These are phyloP conservation scores for Leucozona laternaria DNA, from an alignment of 2,888 invertebrate species.

Conservation along the genomic window DNA sequence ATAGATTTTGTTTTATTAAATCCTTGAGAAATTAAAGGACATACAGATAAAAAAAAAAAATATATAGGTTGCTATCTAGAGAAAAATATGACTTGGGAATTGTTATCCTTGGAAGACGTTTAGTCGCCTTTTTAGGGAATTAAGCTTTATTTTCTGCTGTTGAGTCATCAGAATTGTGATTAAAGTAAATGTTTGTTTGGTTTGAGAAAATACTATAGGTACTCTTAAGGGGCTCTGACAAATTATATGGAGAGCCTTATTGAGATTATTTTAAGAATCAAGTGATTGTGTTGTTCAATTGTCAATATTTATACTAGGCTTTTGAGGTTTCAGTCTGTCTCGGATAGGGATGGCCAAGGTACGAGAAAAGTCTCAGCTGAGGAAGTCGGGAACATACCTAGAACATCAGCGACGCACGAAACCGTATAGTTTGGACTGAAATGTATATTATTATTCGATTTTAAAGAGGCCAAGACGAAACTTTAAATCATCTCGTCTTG, in stretches of 20 bases:
- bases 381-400: no score
- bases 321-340: no score
- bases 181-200: background rate
- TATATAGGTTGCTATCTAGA: background rate
- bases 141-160: background rate
- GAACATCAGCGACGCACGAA: no score
- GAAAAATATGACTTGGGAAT: background rate
- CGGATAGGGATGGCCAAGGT: no score
- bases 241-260: background rate
- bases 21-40: conserved; percentile 62
- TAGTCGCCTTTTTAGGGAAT: conserved; percentile 2
- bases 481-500: no score
- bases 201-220: background rate
- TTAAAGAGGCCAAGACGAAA: no score
- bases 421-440: no score
- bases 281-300: no score
- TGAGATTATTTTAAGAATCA: background rate
- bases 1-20: conserved; percentile 54
- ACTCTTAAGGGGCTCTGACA: no score
- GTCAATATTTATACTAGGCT: no score
- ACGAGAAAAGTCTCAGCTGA: no score
- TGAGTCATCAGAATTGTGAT: background rate
- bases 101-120: conserved; percentile 9
- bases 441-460: no score
- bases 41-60: background rate